These are phyloP conservation scores for Craterocephalus amniculus DNA, from an alignment of 2,797 vertebrate species.

Conservation along the genomic window DNA sequence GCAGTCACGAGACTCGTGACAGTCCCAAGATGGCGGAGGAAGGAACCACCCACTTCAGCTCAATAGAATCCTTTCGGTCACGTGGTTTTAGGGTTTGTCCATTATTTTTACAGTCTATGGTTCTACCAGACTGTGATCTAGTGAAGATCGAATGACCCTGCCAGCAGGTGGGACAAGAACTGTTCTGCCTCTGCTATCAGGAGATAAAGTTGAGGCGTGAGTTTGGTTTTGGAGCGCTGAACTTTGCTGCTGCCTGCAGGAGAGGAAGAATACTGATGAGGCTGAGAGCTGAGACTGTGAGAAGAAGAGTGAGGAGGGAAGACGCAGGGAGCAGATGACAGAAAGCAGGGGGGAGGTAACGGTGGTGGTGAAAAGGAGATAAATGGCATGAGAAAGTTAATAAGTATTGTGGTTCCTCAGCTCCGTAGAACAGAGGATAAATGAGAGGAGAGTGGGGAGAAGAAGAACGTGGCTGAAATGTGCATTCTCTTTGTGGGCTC, in stretches of 20 bases:
- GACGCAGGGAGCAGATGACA: slow-evolving; percentile 47
- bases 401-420: slow-evolving; percentile 59
- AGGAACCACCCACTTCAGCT: too few species aligned
- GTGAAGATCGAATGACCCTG: slow-evolving; percentile 19
- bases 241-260: slow-evolving; percentile 48
- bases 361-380: slow-evolving; percentile 62
- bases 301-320: slow-evolving; percentile 34
- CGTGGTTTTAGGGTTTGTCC: too few species aligned
- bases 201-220: slow-evolving; percentile 24
- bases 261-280: slow-evolving; percentile 60
- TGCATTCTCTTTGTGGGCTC: slow-evolving; percentile 20
- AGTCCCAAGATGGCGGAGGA: too few species aligned
- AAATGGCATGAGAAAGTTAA: slow-evolving; percentile 70
- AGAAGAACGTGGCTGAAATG: slow-evolving; percentile 43
- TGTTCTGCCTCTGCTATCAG: slow-evolving; percentile 32
- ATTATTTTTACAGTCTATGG: too few species aligned
- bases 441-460: slow-evolving; percentile 25
- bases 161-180: slow-evolving; percentile 26
- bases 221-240: slow-evolving; percentile 24
- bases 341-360: slow-evolving; percentile 51
- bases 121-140: slow-evolving; percentile 20
- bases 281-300: slow-evolving; percentile 47
- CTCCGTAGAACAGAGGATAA: slow-evolving; percentile 29
- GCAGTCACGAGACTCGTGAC: too few species aligned
- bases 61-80: too few species aligned